Conservation (phyloP, 2,888 invertebrate species). For the Acholoe squamosa region DNA sequence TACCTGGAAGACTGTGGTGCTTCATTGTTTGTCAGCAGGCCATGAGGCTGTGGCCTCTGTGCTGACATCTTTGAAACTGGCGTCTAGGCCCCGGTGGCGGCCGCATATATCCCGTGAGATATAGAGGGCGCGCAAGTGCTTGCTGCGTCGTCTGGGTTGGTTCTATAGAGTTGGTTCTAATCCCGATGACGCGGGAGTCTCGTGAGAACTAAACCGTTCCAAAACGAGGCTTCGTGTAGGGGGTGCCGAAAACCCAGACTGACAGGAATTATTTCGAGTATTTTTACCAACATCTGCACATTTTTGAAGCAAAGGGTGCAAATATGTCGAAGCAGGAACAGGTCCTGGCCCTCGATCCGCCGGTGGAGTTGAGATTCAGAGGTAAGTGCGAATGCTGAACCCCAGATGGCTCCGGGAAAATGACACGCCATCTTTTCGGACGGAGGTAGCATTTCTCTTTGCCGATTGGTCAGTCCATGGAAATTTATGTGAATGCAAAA, state of each 20-base stretch:
- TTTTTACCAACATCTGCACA: background rate
- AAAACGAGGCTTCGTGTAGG: constrained; percentile 46
- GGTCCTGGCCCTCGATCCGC: constrained; percentile 67
- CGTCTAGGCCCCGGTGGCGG: too few species aligned
- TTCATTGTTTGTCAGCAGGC: too few species aligned
- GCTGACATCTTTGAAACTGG: too few species aligned
- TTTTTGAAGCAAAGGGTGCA: background rate
- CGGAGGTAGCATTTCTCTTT: constrained; percentile 37
- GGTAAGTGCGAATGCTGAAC: constrained; percentile 59
- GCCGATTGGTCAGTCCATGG: constrained; percentile 37
- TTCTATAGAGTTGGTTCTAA: background rate
- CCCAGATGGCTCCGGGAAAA: constrained; percentile 48
- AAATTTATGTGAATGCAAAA: constrained; percentile 53
- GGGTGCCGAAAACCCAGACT: constrained; percentile 52
- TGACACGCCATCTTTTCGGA: constrained; percentile 63
- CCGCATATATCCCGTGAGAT: too few species aligned
- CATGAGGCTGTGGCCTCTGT: too few species aligned
- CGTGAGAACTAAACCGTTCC: constrained; percentile 60
- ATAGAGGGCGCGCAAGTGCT: too few species aligned
- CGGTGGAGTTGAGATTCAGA: constrained; percentile 68
- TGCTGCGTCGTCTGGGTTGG: background rate
- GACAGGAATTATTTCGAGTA: constrained; percentile 61
- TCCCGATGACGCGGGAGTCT: constrained; percentile 18
- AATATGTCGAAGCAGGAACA: constrained; percentile 69
- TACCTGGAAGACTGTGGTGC: too few species aligned